A percentile compares a stretch with the other conserved stretches of the same genome.
These are phyloP conservation scores for Triplophysa bombifrons DNA, from an alignment of 2,797 vertebrate genomes.

Conservation along the genomic window DNA sequence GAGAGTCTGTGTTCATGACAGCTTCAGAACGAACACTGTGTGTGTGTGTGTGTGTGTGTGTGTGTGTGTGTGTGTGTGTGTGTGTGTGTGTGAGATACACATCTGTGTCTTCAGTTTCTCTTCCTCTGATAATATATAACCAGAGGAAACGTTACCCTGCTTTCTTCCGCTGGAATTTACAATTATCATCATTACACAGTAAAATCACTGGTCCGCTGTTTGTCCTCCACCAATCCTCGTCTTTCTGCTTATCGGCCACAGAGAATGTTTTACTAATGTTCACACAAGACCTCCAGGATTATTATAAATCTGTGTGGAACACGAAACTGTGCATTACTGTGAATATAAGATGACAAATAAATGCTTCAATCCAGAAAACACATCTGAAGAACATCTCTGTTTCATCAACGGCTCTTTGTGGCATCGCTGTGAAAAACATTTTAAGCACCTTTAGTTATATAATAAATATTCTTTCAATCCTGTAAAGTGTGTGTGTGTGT, in stretches of 20 bases:
- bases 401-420: too few relatives aligned
- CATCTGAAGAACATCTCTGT: too few relatives aligned
- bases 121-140: not conserved
- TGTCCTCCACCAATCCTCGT: not conserved
- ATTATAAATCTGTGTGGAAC: not conserved
- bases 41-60: slow-evolving; percentile 22
- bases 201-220: not conserved
- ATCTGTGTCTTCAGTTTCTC: slow-evolving; percentile 33
- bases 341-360: not conserved
- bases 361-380: too few relatives aligned
- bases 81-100: slow-evolving; percentile 16
- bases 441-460: too few relatives aligned
- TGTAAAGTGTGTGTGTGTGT: too few relatives aligned
- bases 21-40: slow-evolving; percentile 24
- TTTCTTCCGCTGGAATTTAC: not conserved
- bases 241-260: not conserved
- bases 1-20: slow-evolving; percentile 21
- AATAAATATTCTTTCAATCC: too few relatives aligned
- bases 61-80: slow-evolving; percentile 20
- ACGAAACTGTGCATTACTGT: too few relatives aligned
- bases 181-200: not conserved
- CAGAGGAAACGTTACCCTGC: slow-evolving; percentile 4
- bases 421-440: too few relatives aligned
- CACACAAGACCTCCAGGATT: not conserved
- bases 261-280: slow-evolving; percentile 1